Base-by-base conservation (phyloP, 1,140 invertebrate genomes). In the Oryctes rhinoceros region DNA sequence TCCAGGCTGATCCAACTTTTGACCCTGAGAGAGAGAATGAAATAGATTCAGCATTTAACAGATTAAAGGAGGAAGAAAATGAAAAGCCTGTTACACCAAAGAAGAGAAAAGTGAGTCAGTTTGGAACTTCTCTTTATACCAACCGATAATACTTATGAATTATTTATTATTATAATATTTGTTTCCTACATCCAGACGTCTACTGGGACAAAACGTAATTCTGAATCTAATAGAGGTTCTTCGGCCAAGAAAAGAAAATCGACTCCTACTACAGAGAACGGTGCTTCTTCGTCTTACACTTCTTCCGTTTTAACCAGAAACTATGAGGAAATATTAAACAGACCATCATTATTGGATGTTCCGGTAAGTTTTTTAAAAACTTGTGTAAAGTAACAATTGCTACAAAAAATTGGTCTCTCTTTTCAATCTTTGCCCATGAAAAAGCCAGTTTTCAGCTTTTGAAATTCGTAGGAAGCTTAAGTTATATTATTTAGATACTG, bases 301-400 rank as follows among this genome's bases (percentile, higher is more conserved):
- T 76, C 75, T 47, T 76, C 81, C 80, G 30, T 44, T n/a, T 53
- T 83, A 30, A 37, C 71, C 10, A 84, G 82, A 75, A 83, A 81
- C 71, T 84, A 84, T 76, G 80, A 84, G 78, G 83, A 80, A 39
- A 80, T 94, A 82, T 87, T 94, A 62, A 91, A 94, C 82, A 90
- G 93, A 84, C 93, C 93, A 0, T 89, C 92, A 7, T 92, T 91
- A 85, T 91, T 93, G 81, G 86, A 91, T 80, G 90, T 91, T 90
- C 92, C 92, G 79, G 93, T 94, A 87, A 74, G 67, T 74, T 24
- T 76, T 44, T 44, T 44, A 44, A 10, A 7, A 10, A 44, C 9
- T 44, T 10, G 5, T 44, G 9, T 44, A 10, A 44, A 44, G 39
- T 44, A 44, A 44, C 0, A 44, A 10, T 44, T 44, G 39, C 5